phyloP scores from a whole-genome alignment of 2,797 vertebrate genomes.

The Acrossocheilus wenchowensis region DNA sequence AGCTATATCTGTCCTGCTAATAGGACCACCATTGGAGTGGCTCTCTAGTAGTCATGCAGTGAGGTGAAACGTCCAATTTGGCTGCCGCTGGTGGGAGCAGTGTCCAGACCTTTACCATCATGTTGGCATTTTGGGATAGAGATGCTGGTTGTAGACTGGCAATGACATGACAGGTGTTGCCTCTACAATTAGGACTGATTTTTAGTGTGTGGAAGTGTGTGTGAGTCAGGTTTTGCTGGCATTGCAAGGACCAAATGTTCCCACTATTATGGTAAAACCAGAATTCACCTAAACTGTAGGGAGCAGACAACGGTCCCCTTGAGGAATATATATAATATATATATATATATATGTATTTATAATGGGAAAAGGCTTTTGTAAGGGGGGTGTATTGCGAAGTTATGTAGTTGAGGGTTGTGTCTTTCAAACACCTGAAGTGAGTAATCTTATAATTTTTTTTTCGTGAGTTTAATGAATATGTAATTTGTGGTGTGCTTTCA shows the following conservation, averaged over 20 bases:
- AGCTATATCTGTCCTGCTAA: slow-evolving; percentile 71
- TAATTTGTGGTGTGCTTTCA: not conserved
- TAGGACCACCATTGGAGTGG: slow-evolving; percentile 64
- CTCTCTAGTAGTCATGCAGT: slow-evolving; percentile 59
- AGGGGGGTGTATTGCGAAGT: not conserved
- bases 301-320: not conserved
- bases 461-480: not conserved
- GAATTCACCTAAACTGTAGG: not conserved
- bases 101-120: slow-evolving; percentile 33
- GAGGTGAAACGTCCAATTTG: slow-evolving; percentile 54
- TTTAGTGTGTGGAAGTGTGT: slow-evolving; percentile 7
- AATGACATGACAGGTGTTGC: slow-evolving; percentile 52
- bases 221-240: not conserved
- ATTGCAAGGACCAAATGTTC: not conserved
- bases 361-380: not conserved
- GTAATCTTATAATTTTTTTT: not conserved
- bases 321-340: too few species aligned
- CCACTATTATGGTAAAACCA: not conserved
- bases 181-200: slow-evolving; percentile 37
- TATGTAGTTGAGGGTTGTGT: not conserved
- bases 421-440: not conserved
- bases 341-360: too few species aligned
- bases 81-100: slow-evolving; percentile 16
- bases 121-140: slow-evolving; percentile 34
- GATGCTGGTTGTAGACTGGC: slow-evolving; percentile 50